Conservation (phyloP, 1,140 invertebrate species). For the Drosophila nannoptera region DNA sequence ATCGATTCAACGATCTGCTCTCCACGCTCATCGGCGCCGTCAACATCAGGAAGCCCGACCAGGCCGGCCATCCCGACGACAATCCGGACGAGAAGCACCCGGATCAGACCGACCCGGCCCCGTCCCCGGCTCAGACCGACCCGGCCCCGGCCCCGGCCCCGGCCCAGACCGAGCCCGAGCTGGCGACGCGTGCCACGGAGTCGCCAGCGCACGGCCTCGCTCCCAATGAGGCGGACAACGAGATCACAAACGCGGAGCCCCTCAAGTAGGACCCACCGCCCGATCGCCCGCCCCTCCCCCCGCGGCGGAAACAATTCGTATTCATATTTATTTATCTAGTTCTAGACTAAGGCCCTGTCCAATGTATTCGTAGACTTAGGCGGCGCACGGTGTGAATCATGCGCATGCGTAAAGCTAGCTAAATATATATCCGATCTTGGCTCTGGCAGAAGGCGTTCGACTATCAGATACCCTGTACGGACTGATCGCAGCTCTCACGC, state of each 20-base stretch:
- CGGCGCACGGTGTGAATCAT: background rate
- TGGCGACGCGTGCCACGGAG: constrained; percentile 9
- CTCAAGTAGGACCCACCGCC: no score
- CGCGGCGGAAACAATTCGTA: no score
- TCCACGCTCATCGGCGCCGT: constrained; percentile 29
- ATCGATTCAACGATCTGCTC: constrained; percentile 42
- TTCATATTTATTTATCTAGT: constrained; percentile 23
- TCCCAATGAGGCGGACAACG: constrained; percentile 32
- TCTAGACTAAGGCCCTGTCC: background rate
- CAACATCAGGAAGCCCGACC: constrained; percentile 1
- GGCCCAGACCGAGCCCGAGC: background rate
- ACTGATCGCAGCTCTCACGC: no score
- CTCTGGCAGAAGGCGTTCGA: background rate
- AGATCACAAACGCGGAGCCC: constrained; percentile 8
- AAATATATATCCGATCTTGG: no score
- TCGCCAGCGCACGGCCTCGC: constrained; percentile 5
- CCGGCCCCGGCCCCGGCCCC: background rate
- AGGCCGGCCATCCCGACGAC: background rate
- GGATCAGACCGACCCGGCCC: background rate
- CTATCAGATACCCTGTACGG: background rate
- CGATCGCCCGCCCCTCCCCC: background rate
- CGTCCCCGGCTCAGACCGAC: background rate
- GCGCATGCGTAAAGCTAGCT: background rate
- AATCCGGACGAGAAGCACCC: background rate
- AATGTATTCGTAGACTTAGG: constrained; percentile 8